phyloP scores from a whole-genome alignment of 2,113 vertebrate genomes.

The Neolamprologus devosi region DNA sequence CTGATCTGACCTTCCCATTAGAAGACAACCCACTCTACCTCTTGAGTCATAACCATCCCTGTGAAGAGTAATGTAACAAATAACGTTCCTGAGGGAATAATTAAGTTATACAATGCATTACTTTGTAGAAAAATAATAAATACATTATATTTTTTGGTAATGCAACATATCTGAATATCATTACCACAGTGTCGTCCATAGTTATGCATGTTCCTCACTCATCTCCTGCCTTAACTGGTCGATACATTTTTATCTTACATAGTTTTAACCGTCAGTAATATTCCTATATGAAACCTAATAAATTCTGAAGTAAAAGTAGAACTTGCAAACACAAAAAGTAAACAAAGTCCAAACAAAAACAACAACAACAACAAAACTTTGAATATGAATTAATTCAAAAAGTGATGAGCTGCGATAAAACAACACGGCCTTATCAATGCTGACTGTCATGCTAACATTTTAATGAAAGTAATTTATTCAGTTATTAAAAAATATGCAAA shows the following conservation, averaged over 20 bases:
- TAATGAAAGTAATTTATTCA: constrained; percentile 10
- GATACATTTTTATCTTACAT: not conserved
- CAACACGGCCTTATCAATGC: not conserved
- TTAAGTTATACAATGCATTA: not conserved
- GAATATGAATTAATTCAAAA: not conserved
- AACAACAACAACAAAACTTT: not conserved
- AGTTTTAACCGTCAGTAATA: accelerated
- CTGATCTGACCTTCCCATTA: not conserved
- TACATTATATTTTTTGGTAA: not conserved
- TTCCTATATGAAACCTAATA: not conserved
- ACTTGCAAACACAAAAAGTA: not conserved
- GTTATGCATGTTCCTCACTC: not conserved
- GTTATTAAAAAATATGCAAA: not conserved
- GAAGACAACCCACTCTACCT: not conserved
- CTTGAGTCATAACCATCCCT: not conserved
- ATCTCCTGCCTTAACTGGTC: not conserved
- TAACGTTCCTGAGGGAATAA: not conserved
- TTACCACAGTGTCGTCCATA: accelerated
- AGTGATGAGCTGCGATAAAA: not conserved
- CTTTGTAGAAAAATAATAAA: not conserved
- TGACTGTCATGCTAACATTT: not conserved
- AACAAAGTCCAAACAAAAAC: not conserved
- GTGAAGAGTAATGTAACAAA: not conserved
- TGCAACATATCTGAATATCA: not conserved
- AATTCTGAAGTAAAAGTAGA: not conserved